Evolutionary conservation across 2,888 invertebrate species (phyloP).

Genomic region (Nipponacmea schrenckii): DNA sequence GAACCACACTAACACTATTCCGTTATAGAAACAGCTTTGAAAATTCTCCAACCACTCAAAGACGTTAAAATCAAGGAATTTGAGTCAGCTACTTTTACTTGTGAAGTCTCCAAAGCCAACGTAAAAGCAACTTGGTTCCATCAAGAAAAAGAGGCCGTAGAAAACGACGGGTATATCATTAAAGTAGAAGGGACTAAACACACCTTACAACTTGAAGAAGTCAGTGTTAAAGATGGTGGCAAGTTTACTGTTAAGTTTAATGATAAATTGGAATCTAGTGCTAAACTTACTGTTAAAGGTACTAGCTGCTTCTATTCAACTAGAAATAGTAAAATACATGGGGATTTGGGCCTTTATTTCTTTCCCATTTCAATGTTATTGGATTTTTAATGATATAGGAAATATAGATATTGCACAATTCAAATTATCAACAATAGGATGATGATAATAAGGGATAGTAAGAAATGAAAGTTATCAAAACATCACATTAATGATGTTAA

Average conservation of each 20-base stretch:
- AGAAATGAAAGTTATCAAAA: no score
- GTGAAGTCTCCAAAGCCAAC: slow-evolving; percentile 50
- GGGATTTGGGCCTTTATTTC: neutral
- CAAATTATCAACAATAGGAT: neutral
- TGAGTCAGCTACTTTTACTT: slow-evolving; percentile 41
- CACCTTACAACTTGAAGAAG: slow-evolving; percentile 44
- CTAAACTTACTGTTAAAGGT: slow-evolving; percentile 54
- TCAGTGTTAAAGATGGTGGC: slow-evolving; percentile 52
- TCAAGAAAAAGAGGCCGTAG: slow-evolving; percentile 68
- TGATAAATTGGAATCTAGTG: slow-evolving; percentile 42
- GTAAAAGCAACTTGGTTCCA: slow-evolving; percentile 47
- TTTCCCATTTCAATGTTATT: no score
- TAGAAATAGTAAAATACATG: neutral
- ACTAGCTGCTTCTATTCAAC: neutral
- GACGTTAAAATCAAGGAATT: slow-evolving; percentile 43
- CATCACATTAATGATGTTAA: no score
- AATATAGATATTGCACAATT: no score
- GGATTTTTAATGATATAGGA: no score
- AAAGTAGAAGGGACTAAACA: slow-evolving; percentile 67
- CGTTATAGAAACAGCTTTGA: slow-evolving; percentile 35
- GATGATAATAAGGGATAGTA: no score
- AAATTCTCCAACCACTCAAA: slow-evolving; percentile 41
- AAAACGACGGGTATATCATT: slow-evolving; percentile 83
- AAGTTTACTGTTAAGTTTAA: slow-evolving; percentile 43
- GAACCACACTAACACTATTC: no score